A percentile compares a stretch with the other conserved stretches of the same genome.
Evolutionary conservation across 2,113 vertebrate genomes (phyloP).

Genomic region (Semnornis frantzii): DNA sequence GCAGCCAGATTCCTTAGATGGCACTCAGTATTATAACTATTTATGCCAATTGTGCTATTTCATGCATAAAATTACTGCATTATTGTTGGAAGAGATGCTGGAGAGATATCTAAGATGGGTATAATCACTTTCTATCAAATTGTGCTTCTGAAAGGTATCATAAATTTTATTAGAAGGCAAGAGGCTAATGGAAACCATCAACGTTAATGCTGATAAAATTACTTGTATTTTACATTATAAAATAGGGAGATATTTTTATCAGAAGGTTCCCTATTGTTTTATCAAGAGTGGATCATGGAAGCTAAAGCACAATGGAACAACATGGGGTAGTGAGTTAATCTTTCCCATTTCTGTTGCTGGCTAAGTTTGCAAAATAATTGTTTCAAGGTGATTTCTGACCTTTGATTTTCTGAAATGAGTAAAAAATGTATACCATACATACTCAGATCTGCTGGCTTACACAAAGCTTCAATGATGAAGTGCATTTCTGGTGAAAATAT

Average conservation of each 20-base stretch:
- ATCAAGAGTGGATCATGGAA: conserved; percentile 70
- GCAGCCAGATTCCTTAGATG: conserved; percentile 82
- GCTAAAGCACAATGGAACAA: conserved; percentile 40
- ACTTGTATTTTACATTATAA: conserved; percentile 81
- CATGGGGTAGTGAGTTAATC: conserved; percentile 3
- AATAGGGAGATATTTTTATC: conserved; percentile 76
- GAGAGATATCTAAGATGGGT: conserved; percentile 85
- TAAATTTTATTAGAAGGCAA: conserved; percentile 88
- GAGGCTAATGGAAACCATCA: conserved; percentile 86
- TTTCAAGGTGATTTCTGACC: not conserved
- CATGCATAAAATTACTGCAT: conserved; percentile 89
- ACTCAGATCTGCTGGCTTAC: not conserved
- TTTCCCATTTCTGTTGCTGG: not conserved
- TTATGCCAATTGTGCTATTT: conserved; percentile 86
- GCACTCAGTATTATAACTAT: conserved; percentile 85
- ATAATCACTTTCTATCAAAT: conserved; percentile 88
- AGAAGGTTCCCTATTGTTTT: conserved; percentile 73
- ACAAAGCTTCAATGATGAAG: conserved; percentile 34
- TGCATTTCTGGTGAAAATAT: conserved; percentile 76
- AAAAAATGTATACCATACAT: conserved; percentile 1
- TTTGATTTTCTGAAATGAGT: conserved; percentile 20
- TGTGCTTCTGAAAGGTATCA: conserved; percentile 84
- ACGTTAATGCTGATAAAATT: conserved; percentile 85
- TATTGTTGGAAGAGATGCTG: conserved; percentile 83
- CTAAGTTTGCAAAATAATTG: not conserved